Conservation (phyloP, 2,888 invertebrate species). For the Nineta flava region DNA sequence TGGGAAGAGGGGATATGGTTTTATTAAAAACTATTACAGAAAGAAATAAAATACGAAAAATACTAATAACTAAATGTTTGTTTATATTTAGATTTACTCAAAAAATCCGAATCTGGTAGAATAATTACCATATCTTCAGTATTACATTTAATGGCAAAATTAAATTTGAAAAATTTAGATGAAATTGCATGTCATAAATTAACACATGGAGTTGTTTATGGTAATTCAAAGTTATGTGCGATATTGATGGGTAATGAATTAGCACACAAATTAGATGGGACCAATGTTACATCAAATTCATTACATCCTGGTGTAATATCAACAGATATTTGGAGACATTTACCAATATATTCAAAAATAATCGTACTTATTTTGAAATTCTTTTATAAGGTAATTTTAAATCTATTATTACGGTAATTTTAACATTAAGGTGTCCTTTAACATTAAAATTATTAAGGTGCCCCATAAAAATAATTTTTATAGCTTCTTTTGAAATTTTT, state of each 20-base stretch:
- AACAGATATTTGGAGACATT: slow-evolving; percentile 24
- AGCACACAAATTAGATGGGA: slow-evolving; percentile 19
- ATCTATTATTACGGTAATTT: too few species aligned
- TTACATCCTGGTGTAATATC: slow-evolving; percentile 24
- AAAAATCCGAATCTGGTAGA: slow-evolving; percentile 22
- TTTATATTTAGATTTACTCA: slow-evolving; percentile 29
- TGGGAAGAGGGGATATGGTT: too few species aligned
- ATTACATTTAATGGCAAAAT: background rate
- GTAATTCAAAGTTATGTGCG: slow-evolving; percentile 24
- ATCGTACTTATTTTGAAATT: too few species aligned
- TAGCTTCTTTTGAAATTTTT: too few species aligned
- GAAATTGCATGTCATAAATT: slow-evolving; percentile 7
- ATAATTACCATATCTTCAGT: slow-evolving; percentile 24
- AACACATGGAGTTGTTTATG: slow-evolving; percentile 17
- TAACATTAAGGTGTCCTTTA: too few species aligned
- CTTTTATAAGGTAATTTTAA: too few species aligned
- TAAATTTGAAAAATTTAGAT: background rate
- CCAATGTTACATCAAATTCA: slow-evolving; percentile 23
- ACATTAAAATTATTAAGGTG: too few species aligned
- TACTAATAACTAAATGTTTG: too few species aligned
- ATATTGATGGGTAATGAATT: slow-evolving; percentile 23
- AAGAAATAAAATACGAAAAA: too few species aligned
- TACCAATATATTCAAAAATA: background rate
- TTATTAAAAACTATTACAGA: too few species aligned
- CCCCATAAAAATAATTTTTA: too few species aligned